Evolutionary conservation across 2,888 invertebrate genomes (phyloP).

Genomic region (Drosophila trichaetosa): DNA sequence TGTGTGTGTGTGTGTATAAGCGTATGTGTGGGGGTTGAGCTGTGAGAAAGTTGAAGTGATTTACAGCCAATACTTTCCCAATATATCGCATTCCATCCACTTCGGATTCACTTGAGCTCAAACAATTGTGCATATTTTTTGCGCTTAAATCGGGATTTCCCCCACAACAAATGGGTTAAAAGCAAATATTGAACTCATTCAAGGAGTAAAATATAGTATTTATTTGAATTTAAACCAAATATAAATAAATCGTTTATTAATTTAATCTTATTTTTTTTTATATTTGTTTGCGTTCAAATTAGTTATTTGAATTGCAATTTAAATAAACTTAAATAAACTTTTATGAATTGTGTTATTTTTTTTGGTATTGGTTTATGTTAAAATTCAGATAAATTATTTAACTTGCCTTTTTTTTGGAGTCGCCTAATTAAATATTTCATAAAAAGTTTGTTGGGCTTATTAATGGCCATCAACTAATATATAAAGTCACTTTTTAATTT

Average conservation of each 20-base stretch:
- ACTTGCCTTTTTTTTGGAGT: too few species aligned
- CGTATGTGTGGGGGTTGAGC: conserved; percentile 14
- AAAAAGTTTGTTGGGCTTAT: background rate
- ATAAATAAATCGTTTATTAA: background rate
- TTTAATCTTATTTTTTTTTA: background rate
- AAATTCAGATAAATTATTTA: background rate
- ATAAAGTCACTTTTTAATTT: background rate
- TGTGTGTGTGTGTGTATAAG: conserved; percentile 2
- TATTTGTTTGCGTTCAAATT: background rate
- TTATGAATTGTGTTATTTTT: background rate
- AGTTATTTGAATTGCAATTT: too few species aligned
- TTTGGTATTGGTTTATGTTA: background rate
- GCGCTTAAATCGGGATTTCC: conserved; percentile 4
- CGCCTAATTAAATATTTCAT: too few species aligned
- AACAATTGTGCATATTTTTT: conserved; percentile 43
- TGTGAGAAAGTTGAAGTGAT: conserved; percentile 50
- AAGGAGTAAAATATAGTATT: background rate
- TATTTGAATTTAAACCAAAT: background rate
- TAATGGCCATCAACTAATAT: background rate
- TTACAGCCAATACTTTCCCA: conserved; percentile 35
- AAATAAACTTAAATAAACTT: background rate
- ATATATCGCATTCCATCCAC: conserved; percentile 44
- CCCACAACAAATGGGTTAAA: background rate
- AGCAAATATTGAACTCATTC: conserved; percentile 1
- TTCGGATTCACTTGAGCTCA: conserved; percentile 24